Conservation (phyloP, 2,797 vertebrate species). For the Cossypha polioptera region DNA sequence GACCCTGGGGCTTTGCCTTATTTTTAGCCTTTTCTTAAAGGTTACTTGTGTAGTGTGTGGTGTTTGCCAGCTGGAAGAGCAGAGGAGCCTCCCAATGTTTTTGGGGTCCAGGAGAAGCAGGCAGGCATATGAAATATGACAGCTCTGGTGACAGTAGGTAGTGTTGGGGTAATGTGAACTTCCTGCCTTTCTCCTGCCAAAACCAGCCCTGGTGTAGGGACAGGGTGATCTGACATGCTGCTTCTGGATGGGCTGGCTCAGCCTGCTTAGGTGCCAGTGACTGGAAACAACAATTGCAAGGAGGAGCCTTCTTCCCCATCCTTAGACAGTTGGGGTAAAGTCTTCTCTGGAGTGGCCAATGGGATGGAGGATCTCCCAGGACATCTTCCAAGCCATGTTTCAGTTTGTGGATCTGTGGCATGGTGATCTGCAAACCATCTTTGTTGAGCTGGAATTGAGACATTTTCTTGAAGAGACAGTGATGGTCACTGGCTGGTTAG, state of each 20-base stretch:
- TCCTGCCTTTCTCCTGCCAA: not conserved
- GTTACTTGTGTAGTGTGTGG: not conserved
- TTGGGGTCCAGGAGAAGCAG: not conserved
- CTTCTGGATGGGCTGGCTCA: not conserved
- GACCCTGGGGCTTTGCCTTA: not conserved
- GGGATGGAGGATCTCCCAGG: not conserved
- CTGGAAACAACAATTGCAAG: not conserved
- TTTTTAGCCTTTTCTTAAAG: not conserved
- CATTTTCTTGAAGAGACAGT: not conserved
- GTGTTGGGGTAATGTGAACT: not conserved
- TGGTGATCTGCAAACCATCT: not conserved
- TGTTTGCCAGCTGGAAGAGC: not conserved
- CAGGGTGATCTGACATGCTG: accelerated
- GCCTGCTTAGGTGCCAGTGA: accelerated
- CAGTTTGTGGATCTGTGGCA: not conserved
- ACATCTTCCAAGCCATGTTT: accelerated
- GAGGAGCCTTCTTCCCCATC: not conserved
- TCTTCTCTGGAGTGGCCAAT: not conserved
- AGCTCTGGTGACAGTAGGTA: not conserved
- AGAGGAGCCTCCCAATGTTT: not conserved
- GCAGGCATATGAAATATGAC: not conserved
- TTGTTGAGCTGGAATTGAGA: not conserved
- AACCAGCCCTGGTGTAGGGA: accelerated
- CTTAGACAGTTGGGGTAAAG: not conserved
- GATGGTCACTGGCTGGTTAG: not conserved